Conservation (phyloP, 1,140 invertebrate species). For the Drosophila serrata region DNA sequence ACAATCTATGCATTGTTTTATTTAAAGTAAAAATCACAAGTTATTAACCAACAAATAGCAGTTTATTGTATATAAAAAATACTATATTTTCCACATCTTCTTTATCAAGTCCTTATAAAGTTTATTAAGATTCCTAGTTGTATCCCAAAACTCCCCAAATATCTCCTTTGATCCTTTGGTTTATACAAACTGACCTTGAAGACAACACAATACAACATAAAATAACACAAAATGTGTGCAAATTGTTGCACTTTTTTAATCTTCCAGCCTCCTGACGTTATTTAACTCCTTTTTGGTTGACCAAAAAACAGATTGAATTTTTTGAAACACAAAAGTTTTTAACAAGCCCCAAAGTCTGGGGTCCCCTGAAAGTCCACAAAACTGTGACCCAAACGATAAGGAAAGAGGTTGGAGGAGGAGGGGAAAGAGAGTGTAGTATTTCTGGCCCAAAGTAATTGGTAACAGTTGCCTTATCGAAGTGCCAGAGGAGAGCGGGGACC, state of each 20-base stretch:
- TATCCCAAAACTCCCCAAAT: not conserved
- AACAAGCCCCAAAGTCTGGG: conserved; percentile 51
- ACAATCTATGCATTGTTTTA: not conserved
- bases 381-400: conserved; percentile 51
- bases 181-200: conserved; percentile 53
- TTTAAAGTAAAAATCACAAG: not conserved
- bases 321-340: conserved; percentile 64
- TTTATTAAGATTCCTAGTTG: rapidly evolving
- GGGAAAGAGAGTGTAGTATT: not conserved
- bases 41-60: not conserved
- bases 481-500: conserved; percentile 40
- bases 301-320: conserved; percentile 73
- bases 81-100: rapidly evolving
- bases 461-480: conserved; percentile 63
- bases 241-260: conserved; percentile 54
- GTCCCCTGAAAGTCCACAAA: conserved; percentile 24
- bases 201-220: conserved; percentile 1
- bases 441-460: conserved; percentile 31
- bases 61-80: not conserved
- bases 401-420: not conserved
- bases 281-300: conserved; percentile 25
- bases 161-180: not conserved
- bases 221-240: conserved; percentile 8
- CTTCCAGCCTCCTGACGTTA: not conserved
- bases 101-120: too few species aligned